These are phyloP conservation scores for Todiramphus chloris DNA, from an alignment of 2,113 vertebrate genomes.

Conservation along the genomic window DNA sequence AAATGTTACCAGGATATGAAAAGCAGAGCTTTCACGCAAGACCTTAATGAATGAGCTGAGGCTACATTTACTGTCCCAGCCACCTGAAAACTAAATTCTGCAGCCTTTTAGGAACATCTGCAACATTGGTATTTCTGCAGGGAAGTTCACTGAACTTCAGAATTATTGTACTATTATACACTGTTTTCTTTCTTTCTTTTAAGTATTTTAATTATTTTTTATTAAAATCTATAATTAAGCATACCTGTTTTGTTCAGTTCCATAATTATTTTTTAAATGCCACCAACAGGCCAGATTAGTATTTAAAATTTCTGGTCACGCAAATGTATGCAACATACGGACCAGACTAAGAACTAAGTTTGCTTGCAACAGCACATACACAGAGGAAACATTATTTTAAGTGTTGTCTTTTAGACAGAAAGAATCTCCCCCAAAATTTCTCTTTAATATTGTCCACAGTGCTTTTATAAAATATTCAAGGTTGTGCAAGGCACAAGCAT, in stretches of 20 bases:
- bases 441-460: background rate
- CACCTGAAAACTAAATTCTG: background rate
- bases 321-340: background rate
- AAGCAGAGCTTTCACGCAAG: background rate
- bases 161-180: background rate
- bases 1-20: background rate
- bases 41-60: background rate
- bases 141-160: background rate
- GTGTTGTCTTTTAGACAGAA: background rate
- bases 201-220: background rate
- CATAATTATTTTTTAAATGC: background rate
- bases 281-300: background rate
- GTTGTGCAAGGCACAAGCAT: background rate
- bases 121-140: background rate
- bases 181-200: background rate
- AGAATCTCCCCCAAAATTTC: background rate
- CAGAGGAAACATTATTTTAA: background rate
- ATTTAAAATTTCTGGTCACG: background rate
- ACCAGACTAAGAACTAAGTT: background rate
- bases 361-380: background rate
- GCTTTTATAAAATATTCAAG: background rate
- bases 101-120: background rate
- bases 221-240: background rate
- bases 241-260: background rate
- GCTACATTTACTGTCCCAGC: background rate